Conservation (phyloP, 2,113 vertebrate species). For the Dendropsophus ebraccatus region DNA sequence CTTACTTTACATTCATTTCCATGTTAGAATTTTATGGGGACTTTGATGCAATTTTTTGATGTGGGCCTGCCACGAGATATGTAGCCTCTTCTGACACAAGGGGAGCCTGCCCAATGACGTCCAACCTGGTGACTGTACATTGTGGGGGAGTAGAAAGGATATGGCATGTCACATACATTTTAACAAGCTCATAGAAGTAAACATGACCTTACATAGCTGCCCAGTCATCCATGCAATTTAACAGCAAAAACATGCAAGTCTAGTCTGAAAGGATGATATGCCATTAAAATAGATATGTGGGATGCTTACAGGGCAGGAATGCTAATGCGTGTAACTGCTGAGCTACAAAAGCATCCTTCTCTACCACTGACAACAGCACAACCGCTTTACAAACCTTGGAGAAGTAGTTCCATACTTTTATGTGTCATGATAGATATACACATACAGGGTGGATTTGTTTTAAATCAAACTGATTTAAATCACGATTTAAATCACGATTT, state of each 20-base stretch:
- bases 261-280: not conserved
- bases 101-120: not conserved
- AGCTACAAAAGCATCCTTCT: too few species aligned
- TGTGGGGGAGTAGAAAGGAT: not conserved
- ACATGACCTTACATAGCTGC: constrained; percentile 30
- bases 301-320: not conserved
- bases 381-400: too few species aligned
- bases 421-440: too few species aligned
- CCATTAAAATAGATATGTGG: not conserved
- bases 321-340: not conserved
- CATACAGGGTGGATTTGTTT: too few species aligned
- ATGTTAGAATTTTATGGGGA: not conserved
- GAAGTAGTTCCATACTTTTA: too few species aligned
- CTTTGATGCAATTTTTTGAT: not conserved
- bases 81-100: not conserved
- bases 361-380: too few species aligned
- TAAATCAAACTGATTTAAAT: too few species aligned
- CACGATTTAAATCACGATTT: too few species aligned
- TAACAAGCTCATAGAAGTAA: not conserved
- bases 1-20: not conserved
- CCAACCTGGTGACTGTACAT: not conserved
- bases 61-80: not conserved
- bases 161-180: not conserved
- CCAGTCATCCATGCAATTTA: constrained; percentile 14
- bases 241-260: not conserved